Conservation (phyloP, 2,797 vertebrate genomes). For the Pseudotriccus pelzelni region DNA sequence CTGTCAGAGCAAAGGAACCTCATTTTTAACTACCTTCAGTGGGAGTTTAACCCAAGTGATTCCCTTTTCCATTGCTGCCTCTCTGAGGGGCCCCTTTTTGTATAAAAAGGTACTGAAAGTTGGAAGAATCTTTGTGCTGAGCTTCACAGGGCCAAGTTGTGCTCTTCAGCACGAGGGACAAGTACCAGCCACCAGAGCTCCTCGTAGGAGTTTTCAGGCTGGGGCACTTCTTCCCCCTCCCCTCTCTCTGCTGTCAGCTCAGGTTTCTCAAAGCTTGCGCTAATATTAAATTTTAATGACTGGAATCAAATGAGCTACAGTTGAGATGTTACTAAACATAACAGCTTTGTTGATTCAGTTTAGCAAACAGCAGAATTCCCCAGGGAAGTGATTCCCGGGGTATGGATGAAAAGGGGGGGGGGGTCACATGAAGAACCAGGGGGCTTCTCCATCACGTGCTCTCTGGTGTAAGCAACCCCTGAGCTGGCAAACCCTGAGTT, state of each 20-base stretch:
- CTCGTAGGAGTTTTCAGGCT: background rate
- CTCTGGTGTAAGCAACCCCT: background rate
- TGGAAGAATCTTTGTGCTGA: background rate
- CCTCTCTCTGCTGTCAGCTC: background rate
- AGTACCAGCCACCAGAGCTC: background rate
- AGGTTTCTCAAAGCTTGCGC: slow-evolving; percentile 4
- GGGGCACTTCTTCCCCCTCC: background rate
- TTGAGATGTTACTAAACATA: background rate
- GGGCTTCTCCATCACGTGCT: background rate
- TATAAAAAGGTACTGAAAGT: background rate
- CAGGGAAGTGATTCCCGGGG: background rate
- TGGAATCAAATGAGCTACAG: slow-evolving; percentile 19
- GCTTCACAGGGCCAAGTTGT: rapidly evolving
- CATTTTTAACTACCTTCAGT: background rate
- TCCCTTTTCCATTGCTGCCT: background rate
- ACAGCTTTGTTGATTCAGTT: background rate
- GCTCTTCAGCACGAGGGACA: background rate
- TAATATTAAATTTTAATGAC: slow-evolving; percentile 53
- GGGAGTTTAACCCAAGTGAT: background rate
- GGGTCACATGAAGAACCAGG: rapidly evolving
- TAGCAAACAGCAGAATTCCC: background rate
- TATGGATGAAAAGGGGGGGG: rapidly evolving
- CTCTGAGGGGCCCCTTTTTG: background rate
- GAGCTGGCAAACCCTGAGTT: background rate
- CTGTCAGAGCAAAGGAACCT: background rate